These are phyloP conservation scores for Oncorhynchus masou DNA, from an alignment of 2,113 vertebrate species.

Conservation along the genomic window DNA sequence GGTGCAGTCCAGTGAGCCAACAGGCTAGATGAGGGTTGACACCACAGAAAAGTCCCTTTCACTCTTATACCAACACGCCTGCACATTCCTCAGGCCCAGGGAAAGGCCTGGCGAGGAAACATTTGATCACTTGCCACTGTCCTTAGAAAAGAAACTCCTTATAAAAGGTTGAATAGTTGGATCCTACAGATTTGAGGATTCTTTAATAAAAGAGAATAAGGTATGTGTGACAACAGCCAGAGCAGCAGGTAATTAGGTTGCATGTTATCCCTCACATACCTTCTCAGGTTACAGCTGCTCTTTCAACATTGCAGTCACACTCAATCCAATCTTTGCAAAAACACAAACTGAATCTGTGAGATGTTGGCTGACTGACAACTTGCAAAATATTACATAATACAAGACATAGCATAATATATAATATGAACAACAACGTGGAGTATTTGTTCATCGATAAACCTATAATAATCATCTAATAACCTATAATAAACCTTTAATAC, in stretches of 20 bases:
- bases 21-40: slow-evolving; percentile 65
- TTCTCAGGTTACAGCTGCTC: neutral
- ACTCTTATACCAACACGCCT: slow-evolving; percentile 48
- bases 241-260: neutral
- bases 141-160: neutral
- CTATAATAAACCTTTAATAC: no score
- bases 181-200: neutral
- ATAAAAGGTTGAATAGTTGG: neutral
- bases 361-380: neutral
- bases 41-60: slow-evolving; percentile 56
- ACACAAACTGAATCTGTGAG: neutral
- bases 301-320: neutral
- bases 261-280: neutral
- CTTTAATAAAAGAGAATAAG: neutral
- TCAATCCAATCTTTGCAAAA: neutral
- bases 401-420: neutral
- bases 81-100: slow-evolving; percentile 61
- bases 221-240: neutral
- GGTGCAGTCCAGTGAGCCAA: slow-evolving; percentile 57
- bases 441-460: no score
- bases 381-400: neutral
- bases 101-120: slow-evolving; percentile 37
- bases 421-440: no score
- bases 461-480: no score
- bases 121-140: slow-evolving; percentile 34